Evolutionary conservation across 2,888 invertebrate species (phyloP).

Genomic region (Dyspetes luteomarginatus): DNA sequence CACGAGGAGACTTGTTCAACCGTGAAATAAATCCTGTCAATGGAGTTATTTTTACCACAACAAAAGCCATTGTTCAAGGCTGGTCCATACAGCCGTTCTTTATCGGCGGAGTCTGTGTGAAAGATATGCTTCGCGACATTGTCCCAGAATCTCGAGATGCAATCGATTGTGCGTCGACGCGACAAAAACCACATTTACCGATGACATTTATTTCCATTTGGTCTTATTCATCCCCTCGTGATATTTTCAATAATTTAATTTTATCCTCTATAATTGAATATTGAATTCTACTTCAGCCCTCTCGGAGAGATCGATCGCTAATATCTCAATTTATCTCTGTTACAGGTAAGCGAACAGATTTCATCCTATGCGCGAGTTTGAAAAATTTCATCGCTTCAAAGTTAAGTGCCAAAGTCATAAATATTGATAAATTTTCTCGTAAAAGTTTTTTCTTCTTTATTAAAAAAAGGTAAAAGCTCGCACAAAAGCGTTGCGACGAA

Average conservation of each 20-base stretch:
- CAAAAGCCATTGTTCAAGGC: constrained; percentile 69
- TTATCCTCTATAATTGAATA: constrained; percentile 30
- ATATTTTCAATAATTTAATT: constrained; percentile 32
- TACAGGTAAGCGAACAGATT: constrained; percentile 68
- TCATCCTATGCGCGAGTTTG: constrained; percentile 2
- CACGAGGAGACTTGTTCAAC: constrained; percentile 43
- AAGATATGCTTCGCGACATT: constrained; percentile 14
- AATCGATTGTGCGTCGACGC: constrained; percentile 15
- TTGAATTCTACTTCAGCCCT: constrained; percentile 30
- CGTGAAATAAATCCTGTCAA: constrained; percentile 10
- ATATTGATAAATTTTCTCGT: constrained; percentile 43
- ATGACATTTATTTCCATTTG: constrained; percentile 47
- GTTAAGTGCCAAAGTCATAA: constrained; percentile 62
- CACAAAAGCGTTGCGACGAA: neutral
- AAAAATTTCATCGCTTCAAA: constrained; percentile 37
- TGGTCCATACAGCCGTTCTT: neutral
- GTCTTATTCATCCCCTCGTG: neutral
- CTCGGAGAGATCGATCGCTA: constrained; percentile 21
- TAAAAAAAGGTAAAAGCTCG: constrained; percentile 8
- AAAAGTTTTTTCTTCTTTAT: too few relatives aligned
- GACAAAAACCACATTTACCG: neutral
- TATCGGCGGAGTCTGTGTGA: constrained; percentile 4
- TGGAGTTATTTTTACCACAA: constrained; percentile 68
- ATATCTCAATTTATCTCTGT: constrained; percentile 52
- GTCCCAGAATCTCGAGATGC: neutral